These are phyloP conservation scores for Drosophila gaucha DNA, from an alignment of 2,888 invertebrate genomes.

Conservation along the genomic window DNA sequence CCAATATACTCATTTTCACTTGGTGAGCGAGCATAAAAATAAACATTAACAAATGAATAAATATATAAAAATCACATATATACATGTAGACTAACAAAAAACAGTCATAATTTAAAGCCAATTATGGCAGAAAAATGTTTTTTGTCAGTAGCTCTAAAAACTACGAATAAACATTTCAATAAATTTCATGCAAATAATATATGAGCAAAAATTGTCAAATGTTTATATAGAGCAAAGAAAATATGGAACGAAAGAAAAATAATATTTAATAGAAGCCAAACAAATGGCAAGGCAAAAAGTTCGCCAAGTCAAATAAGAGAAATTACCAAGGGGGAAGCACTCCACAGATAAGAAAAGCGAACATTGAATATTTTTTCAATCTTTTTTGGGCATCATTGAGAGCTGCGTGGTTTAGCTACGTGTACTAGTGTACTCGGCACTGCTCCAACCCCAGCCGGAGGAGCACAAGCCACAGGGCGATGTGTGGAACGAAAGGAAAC, in stretches of 20 bases:
- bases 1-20: not conserved
- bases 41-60: not conserved
- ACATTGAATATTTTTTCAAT: no score
- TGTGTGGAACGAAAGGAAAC: conserved; percentile 7
- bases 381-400: not conserved
- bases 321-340: conserved; percentile 39
- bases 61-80: not conserved
- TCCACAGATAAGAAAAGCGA: conserved; percentile 27
- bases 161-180: conserved; percentile 17
- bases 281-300: not conserved
- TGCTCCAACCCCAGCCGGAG: conserved; percentile 5
- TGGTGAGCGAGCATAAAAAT: no score
- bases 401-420: conserved; percentile 16
- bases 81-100: conserved; percentile 1
- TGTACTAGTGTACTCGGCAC: no score
- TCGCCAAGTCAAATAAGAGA: conserved; percentile 3
- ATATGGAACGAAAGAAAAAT: conserved; percentile 14
- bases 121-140: conserved; percentile 20
- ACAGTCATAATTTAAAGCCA: conserved; percentile 14
- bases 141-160: conserved; percentile 23
- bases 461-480: not conserved
- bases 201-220: not conserved
- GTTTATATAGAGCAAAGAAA: not conserved
- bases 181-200: no score
- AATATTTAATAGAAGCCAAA: conserved; percentile 28